Base-by-base conservation (phyloP, 2,888 invertebrate species). In the Cheilosia scutellata region DNA sequence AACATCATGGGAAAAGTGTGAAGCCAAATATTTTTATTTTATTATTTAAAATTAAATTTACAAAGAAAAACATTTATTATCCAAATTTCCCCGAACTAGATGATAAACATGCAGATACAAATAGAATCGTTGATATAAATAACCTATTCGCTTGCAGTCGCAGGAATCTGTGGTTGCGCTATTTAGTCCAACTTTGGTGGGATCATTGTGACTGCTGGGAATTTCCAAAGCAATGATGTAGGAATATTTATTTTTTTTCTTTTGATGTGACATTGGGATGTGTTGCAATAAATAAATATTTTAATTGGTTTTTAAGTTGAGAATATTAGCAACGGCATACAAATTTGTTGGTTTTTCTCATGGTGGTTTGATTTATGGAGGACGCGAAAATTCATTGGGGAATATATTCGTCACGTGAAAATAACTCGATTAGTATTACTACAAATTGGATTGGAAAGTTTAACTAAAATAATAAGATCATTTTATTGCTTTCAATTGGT, bases 111-210 rank as follows among this genome's bases (percentile, higher is more conserved):
- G 51, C 7, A 27, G 40, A 47, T 51, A 58, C 57, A 55, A 58
- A 66, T 66, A 58, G 20, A 58, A 57, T 29, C 47, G 55, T 13
- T 25, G 42, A 25, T 72, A 72, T 31, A 72, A 62, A 62, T 53
- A n/a, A 27, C 27, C 20, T n/a, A 29, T 53, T 25, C 11, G 51
- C 33, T 55, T 60, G 71, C 71, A 60, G 25, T 29, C 11, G 7
- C 5, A 31, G 53, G n/a, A 31, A 27, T 53, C 16, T 13, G 29
- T 13, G 29, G 29, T 13, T 20, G 9, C 7, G 31, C 16, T 31
- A 62, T 44, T 51, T 44, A 47, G 44, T 25, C 27, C 29, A 57
- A 65, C 40, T 57, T 65, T 55, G 55, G 65, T 33, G 33, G 16
- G 1, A 55, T 37, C 40, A 37, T 57, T 31, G 27, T 58, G 65